These are phyloP conservation scores for Amazonetta brasiliensis DNA, from an alignment of 2,797 vertebrate genomes.

Conservation along the genomic window DNA sequence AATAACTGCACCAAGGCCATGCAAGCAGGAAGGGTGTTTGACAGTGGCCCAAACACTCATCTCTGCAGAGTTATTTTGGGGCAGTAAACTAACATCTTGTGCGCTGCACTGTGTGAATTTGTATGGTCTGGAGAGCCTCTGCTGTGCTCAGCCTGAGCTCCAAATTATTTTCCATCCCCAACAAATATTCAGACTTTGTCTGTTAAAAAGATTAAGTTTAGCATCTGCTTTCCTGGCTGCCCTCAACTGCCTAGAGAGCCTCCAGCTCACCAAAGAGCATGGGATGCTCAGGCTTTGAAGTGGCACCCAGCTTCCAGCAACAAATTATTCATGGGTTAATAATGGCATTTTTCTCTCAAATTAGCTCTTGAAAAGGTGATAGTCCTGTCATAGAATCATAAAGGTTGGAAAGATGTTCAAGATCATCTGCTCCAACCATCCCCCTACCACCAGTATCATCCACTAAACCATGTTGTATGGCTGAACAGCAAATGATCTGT, in stretches of 20 bases:
- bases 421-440: too few species aligned
- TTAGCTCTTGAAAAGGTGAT: background rate
- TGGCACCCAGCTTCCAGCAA: background rate
- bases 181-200: background rate
- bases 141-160: background rate
- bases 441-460: too few species aligned
- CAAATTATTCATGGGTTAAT: background rate
- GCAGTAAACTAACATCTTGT: background rate
- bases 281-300: background rate
- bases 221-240: background rate
- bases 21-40: background rate
- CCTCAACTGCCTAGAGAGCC: background rate
- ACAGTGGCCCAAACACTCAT: background rate
- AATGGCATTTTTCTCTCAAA: background rate
- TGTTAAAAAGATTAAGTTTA: background rate
- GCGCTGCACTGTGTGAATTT: too few species aligned
- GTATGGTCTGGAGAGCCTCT: rapidly evolving
- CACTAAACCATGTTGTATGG: background rate
- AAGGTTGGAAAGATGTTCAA: too few species aligned
- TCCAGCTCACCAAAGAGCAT: rapidly evolving
- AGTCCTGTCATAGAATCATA: too few species aligned
- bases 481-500: rapidly evolving
- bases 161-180: background rate
- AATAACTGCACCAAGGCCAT: background rate
- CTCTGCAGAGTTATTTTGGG: conserved; percentile 4